phyloP scores from a whole-genome alignment of 2,113 vertebrate species.

The Poeciliopsis retropinna region DNA sequence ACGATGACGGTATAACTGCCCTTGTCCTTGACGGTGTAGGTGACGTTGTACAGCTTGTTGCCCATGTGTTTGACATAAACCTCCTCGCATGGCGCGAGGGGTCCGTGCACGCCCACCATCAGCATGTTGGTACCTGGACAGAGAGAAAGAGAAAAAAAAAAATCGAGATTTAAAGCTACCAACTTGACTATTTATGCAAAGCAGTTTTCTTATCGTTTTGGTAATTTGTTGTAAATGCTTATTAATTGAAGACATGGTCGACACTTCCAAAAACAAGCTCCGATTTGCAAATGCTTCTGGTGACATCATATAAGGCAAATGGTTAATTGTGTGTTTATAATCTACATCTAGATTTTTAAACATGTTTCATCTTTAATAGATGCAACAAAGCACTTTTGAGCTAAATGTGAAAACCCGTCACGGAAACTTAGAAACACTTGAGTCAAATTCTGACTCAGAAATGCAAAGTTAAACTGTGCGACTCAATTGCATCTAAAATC shows the following conservation, averaged over 20 bases:
- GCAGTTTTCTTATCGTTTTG: neutral
- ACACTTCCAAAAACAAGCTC: neutral
- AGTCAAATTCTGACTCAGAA: neutral
- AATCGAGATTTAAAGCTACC: neutral
- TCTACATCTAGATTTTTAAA: neutral
- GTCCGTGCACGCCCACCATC: slow-evolving; percentile 93
- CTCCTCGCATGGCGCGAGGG: slow-evolving; percentile 91
- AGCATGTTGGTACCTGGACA: slow-evolving; percentile 91
- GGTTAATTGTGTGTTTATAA: neutral
- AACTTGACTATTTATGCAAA: neutral
- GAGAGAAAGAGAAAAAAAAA: neutral
- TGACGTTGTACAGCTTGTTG: slow-evolving; percentile 91
- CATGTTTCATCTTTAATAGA: neutral
- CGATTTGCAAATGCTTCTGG: neutral
- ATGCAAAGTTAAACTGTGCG: neutral
- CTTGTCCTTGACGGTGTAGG: slow-evolving; percentile 91
- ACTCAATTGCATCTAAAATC: neutral
- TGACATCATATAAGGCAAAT: neutral
- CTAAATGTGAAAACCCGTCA: neutral
- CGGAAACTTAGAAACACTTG: neutral
- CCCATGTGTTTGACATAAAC: slow-evolving; percentile 94
- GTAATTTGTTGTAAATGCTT: neutral
- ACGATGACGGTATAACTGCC: slow-evolving; percentile 94
- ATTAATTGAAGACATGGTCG: neutral
- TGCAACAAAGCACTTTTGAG: neutral